A percentile compares a stretch with the other conserved stretches of the same genome.
phyloP scores from a whole-genome alignment of 2,113 vertebrate species.

The Planiliza haematocheilus region DNA sequence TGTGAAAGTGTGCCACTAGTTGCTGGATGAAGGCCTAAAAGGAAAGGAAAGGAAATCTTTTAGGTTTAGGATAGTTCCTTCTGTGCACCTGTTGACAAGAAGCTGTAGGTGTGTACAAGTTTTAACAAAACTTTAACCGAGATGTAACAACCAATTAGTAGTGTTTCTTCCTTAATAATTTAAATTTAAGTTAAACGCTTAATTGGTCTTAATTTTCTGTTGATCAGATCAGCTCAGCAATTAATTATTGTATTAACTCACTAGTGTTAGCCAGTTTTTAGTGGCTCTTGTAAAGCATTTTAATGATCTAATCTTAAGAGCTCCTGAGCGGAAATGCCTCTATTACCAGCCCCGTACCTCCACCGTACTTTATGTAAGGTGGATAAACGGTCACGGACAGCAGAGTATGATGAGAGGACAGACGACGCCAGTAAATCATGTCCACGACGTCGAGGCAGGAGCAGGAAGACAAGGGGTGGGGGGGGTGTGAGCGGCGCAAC shows the following conservation, averaged over 20 bases:
- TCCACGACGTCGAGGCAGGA: conserved; percentile 21
- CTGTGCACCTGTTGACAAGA: too few species aligned
- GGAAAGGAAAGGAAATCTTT: too few species aligned
- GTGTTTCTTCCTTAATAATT: too few species aligned
- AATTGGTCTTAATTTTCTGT: background rate
- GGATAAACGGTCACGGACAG: conserved; percentile 28
- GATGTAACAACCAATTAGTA: too few species aligned
- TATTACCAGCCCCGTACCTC: background rate
- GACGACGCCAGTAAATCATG: conserved; percentile 48
- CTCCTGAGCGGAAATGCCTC: background rate
- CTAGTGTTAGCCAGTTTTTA: background rate
- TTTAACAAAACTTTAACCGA: too few species aligned
- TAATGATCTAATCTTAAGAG: background rate
- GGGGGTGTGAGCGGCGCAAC: conserved; percentile 21
- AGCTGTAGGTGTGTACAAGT: too few species aligned
- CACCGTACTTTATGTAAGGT: conserved; percentile 1
- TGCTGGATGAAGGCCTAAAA: too few species aligned
- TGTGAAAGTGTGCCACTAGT: too few species aligned
- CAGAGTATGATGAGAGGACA: conserved; percentile 34
- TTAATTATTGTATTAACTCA: background rate
- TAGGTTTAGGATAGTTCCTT: too few species aligned
- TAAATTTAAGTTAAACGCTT: background rate
- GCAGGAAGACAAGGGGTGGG: background rate
- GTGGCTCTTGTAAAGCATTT: background rate
- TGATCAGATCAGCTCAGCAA: conserved; percentile 5